Base-by-base conservation (phyloP, 2,797 vertebrate species). In the Hyperoplus lanceolatus region DNA sequence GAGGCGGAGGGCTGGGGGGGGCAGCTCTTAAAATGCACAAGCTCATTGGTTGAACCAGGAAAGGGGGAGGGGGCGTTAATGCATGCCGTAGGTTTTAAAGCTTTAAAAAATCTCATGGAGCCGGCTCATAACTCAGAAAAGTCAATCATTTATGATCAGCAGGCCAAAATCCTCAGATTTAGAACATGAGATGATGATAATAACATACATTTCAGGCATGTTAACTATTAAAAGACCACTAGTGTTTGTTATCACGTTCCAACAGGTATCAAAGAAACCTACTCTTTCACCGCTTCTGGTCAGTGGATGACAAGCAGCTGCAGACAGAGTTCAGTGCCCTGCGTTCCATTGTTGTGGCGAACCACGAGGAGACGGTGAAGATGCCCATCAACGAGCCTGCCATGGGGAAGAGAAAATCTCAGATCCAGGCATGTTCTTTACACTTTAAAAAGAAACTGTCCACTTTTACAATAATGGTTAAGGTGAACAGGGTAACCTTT, bases 361-460 rank as follows among this genome's bases (percentile, higher is more conserved):
- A 99, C 93, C 96, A 97, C 0, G 98, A 99, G 81, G 98, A 99
- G 87, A 97, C 97, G 1, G 98, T 99, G 70, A 99, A 98, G 91
- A 99, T 99, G 97, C 98, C 98, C 67, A 99, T 99, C 83, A 99
- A 99, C 0, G 98, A 99, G 89, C 98, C 98, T 0, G 98, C 98
- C 0, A 60, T 89, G 0, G 97, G 97, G 72, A 98, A 95, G 85
- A 97, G 93, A 88, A 99, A 98, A 89, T 99, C 98, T 60, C 98
- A 99, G 92, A 99, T 99, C 75, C 98, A 99, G 97, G 98, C 95
- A 88, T 2, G 88, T 70, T 66, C 1, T 49, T 38, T 45, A 36
- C 11, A 41, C 10, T 61, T 41, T 15, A 5, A 57, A 4, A 36
- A 21, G 2, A 56, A 58, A 50, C 6, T 3, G 11, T 51, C 38